Conservation (phyloP, 2,797 vertebrate species). For the Crax fasciolata region DNA sequence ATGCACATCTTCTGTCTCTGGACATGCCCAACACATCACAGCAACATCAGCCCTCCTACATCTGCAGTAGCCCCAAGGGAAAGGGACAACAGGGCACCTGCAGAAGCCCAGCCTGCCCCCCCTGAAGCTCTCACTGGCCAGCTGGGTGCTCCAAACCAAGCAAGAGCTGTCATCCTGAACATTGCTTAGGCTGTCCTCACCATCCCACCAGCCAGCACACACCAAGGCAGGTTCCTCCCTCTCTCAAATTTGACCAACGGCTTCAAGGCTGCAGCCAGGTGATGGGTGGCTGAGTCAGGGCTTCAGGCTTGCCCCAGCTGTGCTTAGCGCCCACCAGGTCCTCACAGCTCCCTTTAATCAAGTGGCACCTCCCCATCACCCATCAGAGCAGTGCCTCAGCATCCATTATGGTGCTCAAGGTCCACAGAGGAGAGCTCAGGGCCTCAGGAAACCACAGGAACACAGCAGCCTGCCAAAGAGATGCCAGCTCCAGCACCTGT, state of each 20-base stretch:
- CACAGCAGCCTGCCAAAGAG: not conserved
- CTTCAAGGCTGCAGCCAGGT: not conserved
- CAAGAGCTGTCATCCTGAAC: not conserved
- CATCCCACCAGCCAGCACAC: not conserved
- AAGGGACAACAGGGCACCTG: accelerated
- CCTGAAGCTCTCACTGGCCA: not conserved
- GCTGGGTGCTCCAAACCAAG: not conserved
- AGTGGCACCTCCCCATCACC: not conserved
- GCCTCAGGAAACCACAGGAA: not conserved
- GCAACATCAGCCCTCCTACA: not conserved
- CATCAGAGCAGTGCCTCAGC: not conserved
- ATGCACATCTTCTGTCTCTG: not conserved
- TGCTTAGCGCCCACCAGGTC: not conserved
- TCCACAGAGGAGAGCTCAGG: not conserved
- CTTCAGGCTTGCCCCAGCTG: not conserved
- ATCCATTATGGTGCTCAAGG: not conserved
- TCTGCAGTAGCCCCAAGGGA: not conserved
- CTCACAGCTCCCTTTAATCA: not conserved
- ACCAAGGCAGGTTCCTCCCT: not conserved
- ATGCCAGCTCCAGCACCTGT: not conserved
- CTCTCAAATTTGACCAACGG: not conserved
- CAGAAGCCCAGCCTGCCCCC: not conserved
- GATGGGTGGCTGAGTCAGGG: not conserved
- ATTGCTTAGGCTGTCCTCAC: not conserved
- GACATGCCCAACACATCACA: not conserved